Evolutionary conservation across 1,140 invertebrate species (phyloP), one percentile per base, ranked within the genome.

Genomic region (Procambarus clarkii): DNA sequence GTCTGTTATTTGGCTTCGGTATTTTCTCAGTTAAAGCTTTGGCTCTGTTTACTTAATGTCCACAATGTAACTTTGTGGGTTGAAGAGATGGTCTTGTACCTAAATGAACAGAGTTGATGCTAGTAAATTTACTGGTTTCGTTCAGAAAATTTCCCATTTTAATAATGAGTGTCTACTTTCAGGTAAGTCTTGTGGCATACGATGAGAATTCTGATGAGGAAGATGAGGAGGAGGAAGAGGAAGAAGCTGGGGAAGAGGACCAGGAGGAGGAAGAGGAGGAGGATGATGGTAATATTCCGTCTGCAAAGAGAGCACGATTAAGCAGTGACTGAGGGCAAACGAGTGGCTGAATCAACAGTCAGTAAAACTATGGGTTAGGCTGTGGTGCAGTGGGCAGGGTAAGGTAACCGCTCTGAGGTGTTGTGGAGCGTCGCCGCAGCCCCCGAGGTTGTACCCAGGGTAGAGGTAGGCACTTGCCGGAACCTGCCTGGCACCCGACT

Each of bases 191-290:
- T 92, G 98, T 99, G 46, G 98, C 99, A 94, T 99, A 99, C 94
- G 98, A 99, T 94, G 98, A 98, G 87, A 98, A 99, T 94, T 98
- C 97, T 0, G 98, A 98, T 93, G 98, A 98, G 93, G 98, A 99
- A 93, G 98, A 98, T 84, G 97, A 98, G 89, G 97, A 97, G 76
- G 96, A 95, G 64, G 95, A 95, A 34, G 94, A 96, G 48, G 96
- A 96, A 84, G 94, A 94, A 54, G 80, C 21, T 50, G 71, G 71
- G 11, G 88, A 90, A n/a, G 80, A 90, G 64, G 88, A 90, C 8
- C 64, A 90, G 48, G 88, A 90, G 5, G 88, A 90, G 46, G 88
- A 90, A 45, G 88, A 90, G 50, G 88, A 90, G 69, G 88, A 84
- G 15, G 82, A 84, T 44, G 82, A 87, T 78, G 76, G 71, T 54